Evolutionary conservation across 2,888 invertebrate species (phyloP).

Genomic region (Geophilus truncorum): DNA sequence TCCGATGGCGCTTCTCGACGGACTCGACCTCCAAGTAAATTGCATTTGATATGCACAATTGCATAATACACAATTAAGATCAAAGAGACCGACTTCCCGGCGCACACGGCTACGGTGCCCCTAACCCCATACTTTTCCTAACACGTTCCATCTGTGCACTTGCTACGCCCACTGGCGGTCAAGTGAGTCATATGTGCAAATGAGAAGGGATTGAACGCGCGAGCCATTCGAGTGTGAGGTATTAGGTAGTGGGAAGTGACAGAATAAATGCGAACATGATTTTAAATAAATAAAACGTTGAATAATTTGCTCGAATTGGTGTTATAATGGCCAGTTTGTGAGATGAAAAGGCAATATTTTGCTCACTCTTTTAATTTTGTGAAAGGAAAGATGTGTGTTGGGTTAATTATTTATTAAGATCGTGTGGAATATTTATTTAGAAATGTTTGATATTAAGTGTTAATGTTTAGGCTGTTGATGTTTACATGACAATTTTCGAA

Average conservation of each 20-base stretch:
- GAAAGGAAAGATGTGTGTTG: no score
- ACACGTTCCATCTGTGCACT: background rate
- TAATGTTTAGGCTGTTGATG: no score
- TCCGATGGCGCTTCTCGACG: background rate
- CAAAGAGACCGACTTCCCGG: background rate
- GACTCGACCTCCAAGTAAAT: background rate
- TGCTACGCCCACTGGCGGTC: background rate
- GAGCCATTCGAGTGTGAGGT: background rate
- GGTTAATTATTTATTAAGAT: no score
- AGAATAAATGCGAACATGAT: background rate
- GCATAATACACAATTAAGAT: background rate
- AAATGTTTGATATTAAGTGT: no score
- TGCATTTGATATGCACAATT: slow-evolving; percentile 23
- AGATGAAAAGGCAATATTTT: no score
- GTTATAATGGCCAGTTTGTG: no score
- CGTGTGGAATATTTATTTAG: no score
- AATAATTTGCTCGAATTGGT: no score
- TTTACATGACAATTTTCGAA: no score
- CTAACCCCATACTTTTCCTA: background rate
- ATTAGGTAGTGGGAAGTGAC: background rate
- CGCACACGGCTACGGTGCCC: background rate
- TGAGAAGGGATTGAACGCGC: background rate
- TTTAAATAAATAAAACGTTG: background rate
- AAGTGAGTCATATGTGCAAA: slow-evolving; percentile 18
- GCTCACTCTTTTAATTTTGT: no score